Conservation (phyloP, 1,140 invertebrate genomes). For the Cydia amplana region DNA sequence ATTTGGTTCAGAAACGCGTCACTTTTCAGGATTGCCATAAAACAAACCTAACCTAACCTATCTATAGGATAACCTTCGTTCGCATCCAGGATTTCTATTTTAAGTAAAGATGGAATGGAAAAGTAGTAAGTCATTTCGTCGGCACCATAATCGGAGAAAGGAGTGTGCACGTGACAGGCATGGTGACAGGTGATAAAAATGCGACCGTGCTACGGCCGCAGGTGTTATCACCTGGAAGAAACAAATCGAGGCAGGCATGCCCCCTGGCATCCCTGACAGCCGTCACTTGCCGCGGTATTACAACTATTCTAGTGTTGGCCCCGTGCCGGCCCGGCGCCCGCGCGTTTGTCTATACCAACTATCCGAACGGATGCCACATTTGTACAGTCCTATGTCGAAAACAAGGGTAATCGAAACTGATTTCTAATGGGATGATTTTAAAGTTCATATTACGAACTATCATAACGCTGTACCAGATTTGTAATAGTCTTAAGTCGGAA, state of each 20-base stretch:
- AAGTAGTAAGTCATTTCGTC: no score
- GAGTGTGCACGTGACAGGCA: no score
- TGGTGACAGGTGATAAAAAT: no score
- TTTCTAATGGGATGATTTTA: no score
- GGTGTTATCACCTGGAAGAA: not conserved
- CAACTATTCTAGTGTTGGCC: slow-evolving; percentile 66
- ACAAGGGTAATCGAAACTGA: not conserved
- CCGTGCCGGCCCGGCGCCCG: slow-evolving; percentile 50
- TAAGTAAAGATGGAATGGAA: no score
- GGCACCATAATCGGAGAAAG: no score
- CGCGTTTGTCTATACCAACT: slow-evolving; percentile 27
- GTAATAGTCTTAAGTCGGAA: not conserved
- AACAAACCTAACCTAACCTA: no score
- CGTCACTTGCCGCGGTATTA: slow-evolving; percentile 48
- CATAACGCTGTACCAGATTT: not conserved
- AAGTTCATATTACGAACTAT: not conserved
- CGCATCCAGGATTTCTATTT: no score
- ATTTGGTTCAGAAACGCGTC: no score
- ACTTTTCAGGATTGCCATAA: no score
- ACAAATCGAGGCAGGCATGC: not conserved
- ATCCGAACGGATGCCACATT: not conserved
- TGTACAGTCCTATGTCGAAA: not conserved
- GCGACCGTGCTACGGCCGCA: no score
- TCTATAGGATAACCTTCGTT: no score
- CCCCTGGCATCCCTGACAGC: slow-evolving; percentile 40